phyloP scores from a whole-genome alignment of 1,140 invertebrate species.

The Aethina tumida region DNA sequence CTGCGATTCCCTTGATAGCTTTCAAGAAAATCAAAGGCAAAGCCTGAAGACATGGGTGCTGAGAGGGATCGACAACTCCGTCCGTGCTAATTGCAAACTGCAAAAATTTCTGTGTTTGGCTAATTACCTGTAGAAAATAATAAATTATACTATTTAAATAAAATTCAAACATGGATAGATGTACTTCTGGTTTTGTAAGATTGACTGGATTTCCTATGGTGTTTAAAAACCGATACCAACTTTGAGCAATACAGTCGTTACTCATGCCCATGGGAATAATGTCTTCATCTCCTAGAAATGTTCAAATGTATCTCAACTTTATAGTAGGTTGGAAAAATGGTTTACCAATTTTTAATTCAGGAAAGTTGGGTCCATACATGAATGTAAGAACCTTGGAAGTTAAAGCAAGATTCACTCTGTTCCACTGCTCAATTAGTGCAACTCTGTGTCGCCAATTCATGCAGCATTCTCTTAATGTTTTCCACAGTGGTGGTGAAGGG shows the following conservation, averaged over 20 bases:
- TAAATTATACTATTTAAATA: constrained; percentile 24
- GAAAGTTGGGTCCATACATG: constrained; percentile 83
- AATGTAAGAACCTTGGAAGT: constrained; percentile 74
- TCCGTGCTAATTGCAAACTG: constrained; percentile 42
- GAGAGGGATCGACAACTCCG: constrained; percentile 71
- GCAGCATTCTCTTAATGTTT: constrained; percentile 87
- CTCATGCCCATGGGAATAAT: constrained; percentile 72
- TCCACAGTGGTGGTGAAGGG: constrained; percentile 91
- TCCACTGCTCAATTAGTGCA: constrained; percentile 91
- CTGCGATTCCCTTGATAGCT: constrained; percentile 87
- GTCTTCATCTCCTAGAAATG: constrained; percentile 72
- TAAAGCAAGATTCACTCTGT: constrained; percentile 81
- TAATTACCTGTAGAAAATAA: constrained; percentile 37
- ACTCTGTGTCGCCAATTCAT: constrained; percentile 87
- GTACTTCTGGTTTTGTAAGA: constrained; percentile 71
- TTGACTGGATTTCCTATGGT: constrained; percentile 91
- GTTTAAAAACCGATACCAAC: constrained; percentile 90
- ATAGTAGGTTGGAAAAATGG: constrained; percentile 13
- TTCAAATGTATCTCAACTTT: constrained; percentile 1
- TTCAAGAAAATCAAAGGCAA: constrained; percentile 86
- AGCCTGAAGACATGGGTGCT: constrained; percentile 81
- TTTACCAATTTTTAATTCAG: constrained; percentile 73
- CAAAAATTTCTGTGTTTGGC: constrained; percentile 60
- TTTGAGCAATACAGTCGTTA: constrained; percentile 82
- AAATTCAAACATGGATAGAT: not conserved